Base-by-base conservation (phyloP, 2,797 vertebrate species). In the Clarias fuscus region DNA sequence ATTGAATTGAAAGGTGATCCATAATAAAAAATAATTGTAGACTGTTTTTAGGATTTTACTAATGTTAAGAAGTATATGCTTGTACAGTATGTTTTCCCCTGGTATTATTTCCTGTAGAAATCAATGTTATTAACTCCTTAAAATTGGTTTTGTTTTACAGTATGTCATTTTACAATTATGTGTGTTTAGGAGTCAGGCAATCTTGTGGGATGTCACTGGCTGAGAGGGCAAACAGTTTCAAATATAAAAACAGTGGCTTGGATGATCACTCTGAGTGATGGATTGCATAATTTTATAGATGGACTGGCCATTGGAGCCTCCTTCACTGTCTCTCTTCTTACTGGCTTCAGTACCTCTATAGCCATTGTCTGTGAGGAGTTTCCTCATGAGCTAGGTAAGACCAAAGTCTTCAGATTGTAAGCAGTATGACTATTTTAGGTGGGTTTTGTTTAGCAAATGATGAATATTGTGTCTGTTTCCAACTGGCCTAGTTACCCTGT, bases 331-430 rank as follows among this genome's bases (percentile, higher is more conserved):
- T 99, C 98, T 0, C 85, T 98, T 0, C 91, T 99, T 84, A 92
- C 97, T 24, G 98, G 98, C 2, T 96, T 99, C 92, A 99, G 98
- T 81, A 99, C 98, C 2, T 99, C 98, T 64, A 97, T 96, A 17
- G 98, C 98, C 61, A 99, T 99, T 62, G 91, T 99, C 53, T 99
- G 98, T 30, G 98, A 99, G 91, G 98, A 99, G 92, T 99, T 99
- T 91, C 98, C 98, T 53, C 98, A 99, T 17, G 98, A 99, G 89
- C 92, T 99, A 81, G 98, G 98, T 99, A 59, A 84, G 27, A 65
- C 15, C 53, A 37, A 62, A 40, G 15, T 17, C 13, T 64, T 37
- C 15, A 58, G 27, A 84, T 72, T 73, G 43, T 84, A 14, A 80
- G 7, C 61, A 82, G 56, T 84, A 62, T 78, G n/a, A 53, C 11